Percentiles rank a stretch among this genome's conserved stretches.
phyloP scores from a whole-genome alignment of 2,888 invertebrate species.

The Microctonus brassicae region DNA sequence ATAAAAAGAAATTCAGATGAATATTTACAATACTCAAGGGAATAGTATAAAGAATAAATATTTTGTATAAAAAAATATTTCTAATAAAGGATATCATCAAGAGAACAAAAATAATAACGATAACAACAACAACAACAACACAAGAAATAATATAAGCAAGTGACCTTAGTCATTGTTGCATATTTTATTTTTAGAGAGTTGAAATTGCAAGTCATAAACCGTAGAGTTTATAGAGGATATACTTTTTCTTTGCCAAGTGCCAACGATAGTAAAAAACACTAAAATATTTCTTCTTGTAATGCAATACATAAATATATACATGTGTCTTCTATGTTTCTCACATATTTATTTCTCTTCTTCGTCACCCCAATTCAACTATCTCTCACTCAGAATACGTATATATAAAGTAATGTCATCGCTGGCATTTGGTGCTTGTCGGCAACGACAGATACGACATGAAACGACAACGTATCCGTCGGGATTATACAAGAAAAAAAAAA shows the following conservation, averaged over 20 bases:
- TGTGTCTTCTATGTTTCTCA: neutral
- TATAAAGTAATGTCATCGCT: constrained; percentile 34
- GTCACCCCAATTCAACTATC: no score
- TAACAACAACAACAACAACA: neutral
- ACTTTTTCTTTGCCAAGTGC: constrained; percentile 39
- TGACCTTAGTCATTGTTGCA: constrained; percentile 22
- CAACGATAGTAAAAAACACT: constrained; percentile 53
- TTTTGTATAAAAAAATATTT: neutral
- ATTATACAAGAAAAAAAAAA: no score
- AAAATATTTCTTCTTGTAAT: constrained; percentile 62
- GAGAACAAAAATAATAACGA: constrained; percentile 16
- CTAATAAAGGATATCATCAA: constrained; percentile 1
- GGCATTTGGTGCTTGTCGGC: constrained; percentile 23
- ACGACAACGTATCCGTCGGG: constrained; percentile 34
- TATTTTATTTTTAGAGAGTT: constrained; percentile 56
- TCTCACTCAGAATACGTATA: no score
- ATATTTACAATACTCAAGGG: neutral
- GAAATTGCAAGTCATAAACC: constrained; percentile 63
- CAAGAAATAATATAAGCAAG: neutral
- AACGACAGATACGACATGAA: constrained; percentile 26
- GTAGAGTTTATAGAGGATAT: constrained; percentile 58
- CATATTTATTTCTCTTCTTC: neutral
- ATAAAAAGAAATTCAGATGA: neutral
- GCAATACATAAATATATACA: constrained; percentile 48
- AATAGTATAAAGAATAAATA: neutral